Evolutionary conservation across 2,113 vertebrate species (phyloP), one percentile per base, ranked within the genome.

Genomic region (Anhinga anhinga): DNA sequence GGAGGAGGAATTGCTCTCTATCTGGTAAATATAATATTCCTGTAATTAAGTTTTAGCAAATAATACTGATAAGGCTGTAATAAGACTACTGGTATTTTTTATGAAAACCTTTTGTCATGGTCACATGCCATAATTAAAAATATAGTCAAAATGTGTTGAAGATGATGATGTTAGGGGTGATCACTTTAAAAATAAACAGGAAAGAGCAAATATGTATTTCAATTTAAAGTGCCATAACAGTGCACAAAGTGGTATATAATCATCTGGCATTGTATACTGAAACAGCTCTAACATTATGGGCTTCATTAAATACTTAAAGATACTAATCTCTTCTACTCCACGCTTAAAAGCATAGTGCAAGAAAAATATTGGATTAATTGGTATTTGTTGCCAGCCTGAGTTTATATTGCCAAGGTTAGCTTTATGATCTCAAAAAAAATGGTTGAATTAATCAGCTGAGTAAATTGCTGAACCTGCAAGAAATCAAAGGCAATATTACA

Each of bases 1-100:
- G 99, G 99, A 95, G 99, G 99, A 67, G 98, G 99, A 93, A 99
- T 99, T 76, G 99, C 99, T 61, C 97, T 99, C 71, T 99, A 99
- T 95, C 97, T 99, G 98, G 99, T 99, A 98, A 98, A 98, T 97
- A 95, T n/a, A 88, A 71, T 30, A 40, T 32, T 71, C 7, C 42
- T 23, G 22, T 70, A 23, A 32, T 70, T 80, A 90, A 77, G 15
- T 93, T 93, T 73, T 70, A 94, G 67, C 21, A 77, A 87, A 59
- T 66, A 82, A 82, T 79, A 56, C 10, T 62, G 20, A 10, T 16
- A 74, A 53, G 30, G 49, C 52, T 78, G 21, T 11, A 55, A 49
- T 55, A 81, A 71, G 26, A 81, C 5, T 58, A 61, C 11, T 79
- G 36, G 13, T 49, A 72, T 13, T 38, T 83, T 85, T 81, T 74